Conservation (phyloP, 2,113 vertebrate species). For the Aphyosemion australe region DNA sequence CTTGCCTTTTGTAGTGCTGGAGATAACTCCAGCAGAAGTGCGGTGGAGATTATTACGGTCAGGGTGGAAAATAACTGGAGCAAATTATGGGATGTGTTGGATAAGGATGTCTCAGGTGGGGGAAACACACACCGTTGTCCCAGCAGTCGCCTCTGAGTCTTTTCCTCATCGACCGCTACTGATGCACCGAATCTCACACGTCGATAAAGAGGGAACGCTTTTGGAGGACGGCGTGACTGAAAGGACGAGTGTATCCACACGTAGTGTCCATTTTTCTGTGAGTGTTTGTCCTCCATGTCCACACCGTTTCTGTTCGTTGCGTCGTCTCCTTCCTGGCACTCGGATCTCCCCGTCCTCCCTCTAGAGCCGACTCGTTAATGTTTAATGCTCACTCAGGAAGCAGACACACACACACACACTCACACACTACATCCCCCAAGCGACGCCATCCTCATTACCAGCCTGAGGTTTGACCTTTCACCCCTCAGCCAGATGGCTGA, state of each 20-base stretch:
- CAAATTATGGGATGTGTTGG: constrained; percentile 42
- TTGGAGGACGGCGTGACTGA: constrained; percentile 53
- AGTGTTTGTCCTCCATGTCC: constrained; percentile 2
- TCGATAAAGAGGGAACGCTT: constrained; percentile 67
- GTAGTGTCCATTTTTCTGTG: constrained; percentile 26
- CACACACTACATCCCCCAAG: constrained; percentile 61
- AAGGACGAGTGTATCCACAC: constrained; percentile 37
- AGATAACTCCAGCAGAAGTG: constrained; percentile 20
- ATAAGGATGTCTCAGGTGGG: constrained; percentile 23
- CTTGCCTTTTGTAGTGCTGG: constrained; percentile 25
- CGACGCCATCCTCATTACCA: constrained; percentile 78
- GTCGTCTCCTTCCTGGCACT: constrained; percentile 33
- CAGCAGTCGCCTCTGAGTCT: constrained; percentile 40
- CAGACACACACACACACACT: constrained; percentile 54
- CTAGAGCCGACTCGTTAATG: constrained; percentile 71
- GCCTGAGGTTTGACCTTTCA: constrained; percentile 75
- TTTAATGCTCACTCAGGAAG: constrained; percentile 79
- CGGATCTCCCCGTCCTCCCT: constrained; percentile 42
- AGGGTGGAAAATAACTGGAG: constrained; percentile 47
- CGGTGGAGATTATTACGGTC: constrained; percentile 31
- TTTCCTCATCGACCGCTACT: constrained; percentile 59
- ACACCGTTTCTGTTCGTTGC: constrained; percentile 14
- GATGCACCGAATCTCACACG: constrained; percentile 55
- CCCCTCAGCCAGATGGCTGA: constrained; percentile 76
- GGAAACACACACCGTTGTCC: constrained; percentile 24